Evolutionary conservation across 2,797 vertebrate species (phyloP).

Genomic region (Monodelphis domestica): DNA sequence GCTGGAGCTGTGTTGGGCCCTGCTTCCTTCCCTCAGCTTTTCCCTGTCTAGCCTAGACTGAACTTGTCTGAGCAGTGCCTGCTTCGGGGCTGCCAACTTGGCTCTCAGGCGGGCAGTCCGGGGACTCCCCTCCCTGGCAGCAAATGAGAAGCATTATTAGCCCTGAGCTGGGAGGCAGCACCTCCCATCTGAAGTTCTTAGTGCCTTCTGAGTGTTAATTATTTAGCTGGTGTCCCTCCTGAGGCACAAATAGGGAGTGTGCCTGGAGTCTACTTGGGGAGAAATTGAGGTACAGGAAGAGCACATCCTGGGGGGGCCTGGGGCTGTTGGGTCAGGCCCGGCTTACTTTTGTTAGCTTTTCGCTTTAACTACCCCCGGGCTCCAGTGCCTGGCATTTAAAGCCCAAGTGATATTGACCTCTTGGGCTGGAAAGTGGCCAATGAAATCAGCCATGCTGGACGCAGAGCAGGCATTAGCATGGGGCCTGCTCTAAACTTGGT

Average conservation of each 20-base stretch:
- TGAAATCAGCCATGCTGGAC: slow-evolving; percentile 43
- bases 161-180: slow-evolving; percentile 39
- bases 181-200: slow-evolving; percentile 64
- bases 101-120: slow-evolving; percentile 50
- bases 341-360: background rate
- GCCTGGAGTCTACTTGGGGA: slow-evolving; percentile 6
- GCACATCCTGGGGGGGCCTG: background rate
- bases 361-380: slow-evolving; percentile 32
- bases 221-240: slow-evolving; percentile 54
- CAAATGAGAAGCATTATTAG: slow-evolving; percentile 61
- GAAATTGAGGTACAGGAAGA: slow-evolving; percentile 59
- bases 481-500: no score
- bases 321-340: slow-evolving; percentile 11
- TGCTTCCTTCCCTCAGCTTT: background rate
- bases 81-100: slow-evolving; percentile 13
- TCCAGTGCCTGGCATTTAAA: slow-evolving; percentile 41
- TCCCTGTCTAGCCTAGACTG: background rate
- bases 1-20: slow-evolving; percentile 32
- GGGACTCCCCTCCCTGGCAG: slow-evolving; percentile 46
- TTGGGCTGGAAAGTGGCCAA: slow-evolving; percentile 26
- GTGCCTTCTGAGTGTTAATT: slow-evolving; percentile 27
- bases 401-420: slow-evolving; percentile 50
- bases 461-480: no score
- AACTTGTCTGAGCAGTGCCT: slow-evolving; percentile 62
- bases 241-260: slow-evolving; percentile 17